Evolutionary conservation across 1,140 invertebrate species (phyloP).

Genomic region (Eriocheir sinensis): DNA sequence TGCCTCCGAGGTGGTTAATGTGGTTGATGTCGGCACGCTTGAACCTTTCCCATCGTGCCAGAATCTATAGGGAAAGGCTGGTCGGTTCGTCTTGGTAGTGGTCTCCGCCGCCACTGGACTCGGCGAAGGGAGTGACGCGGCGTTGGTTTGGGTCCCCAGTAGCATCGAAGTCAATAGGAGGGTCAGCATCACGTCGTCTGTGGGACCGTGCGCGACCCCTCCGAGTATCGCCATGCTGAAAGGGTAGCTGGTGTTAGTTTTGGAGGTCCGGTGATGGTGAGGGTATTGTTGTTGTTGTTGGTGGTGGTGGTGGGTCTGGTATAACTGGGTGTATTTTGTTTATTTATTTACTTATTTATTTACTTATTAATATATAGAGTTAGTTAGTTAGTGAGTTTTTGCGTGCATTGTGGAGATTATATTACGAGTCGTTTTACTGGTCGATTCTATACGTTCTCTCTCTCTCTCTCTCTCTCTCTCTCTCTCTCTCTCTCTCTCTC

Average conservation of each 20-base stretch:
- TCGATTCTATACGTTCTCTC: not conserved
- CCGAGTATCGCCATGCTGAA: not conserved
- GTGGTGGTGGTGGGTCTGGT: too few species aligned
- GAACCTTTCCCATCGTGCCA: slow-evolving; percentile 28
- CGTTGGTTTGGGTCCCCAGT: not conserved
- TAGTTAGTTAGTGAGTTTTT: too few species aligned
- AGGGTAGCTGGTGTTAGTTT: too few species aligned
- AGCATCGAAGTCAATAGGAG: not conserved
- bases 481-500: slow-evolving; percentile 18
- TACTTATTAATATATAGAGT: too few species aligned
- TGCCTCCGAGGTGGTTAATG: not conserved
- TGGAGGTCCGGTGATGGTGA: too few species aligned
- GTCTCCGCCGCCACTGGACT: not conserved
- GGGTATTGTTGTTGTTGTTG: too few species aligned
- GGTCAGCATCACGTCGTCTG: not conserved
- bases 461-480: slow-evolving; percentile 47
- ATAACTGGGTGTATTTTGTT: too few species aligned
- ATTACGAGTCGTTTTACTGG: not conserved
- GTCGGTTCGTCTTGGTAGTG: not conserved
- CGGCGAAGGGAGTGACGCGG: not conserved
- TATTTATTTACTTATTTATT: too few species aligned
- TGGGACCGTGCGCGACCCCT: not conserved
- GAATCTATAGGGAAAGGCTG: slow-evolving; percentile 63
- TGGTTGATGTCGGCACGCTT: not conserved
- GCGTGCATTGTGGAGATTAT: too few species aligned